Evolutionary conservation across 2,888 invertebrate species (phyloP).

Genomic region (Chydorus sphaericus): DNA sequence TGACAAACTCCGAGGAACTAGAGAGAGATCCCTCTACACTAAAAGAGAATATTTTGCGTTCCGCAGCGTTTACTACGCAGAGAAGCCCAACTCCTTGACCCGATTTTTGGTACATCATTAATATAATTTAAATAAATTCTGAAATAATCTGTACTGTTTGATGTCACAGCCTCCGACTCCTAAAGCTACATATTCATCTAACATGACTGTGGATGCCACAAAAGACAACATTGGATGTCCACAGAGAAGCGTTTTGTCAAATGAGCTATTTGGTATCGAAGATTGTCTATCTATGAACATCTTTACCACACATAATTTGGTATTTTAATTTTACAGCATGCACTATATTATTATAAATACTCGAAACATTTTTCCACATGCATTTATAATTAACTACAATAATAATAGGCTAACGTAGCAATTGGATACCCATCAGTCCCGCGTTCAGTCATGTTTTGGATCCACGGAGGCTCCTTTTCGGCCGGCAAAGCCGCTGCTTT

Average conservation of each 20-base stretch:
- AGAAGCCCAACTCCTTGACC: constrained; percentile 6
- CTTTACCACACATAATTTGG: constrained; percentile 12
- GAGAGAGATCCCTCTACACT: neutral
- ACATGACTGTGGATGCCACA: constrained; percentile 4
- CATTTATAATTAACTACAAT: neutral
- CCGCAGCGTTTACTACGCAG: constrained; percentile 8
- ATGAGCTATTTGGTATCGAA: constrained; percentile 10
- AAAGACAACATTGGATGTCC: constrained; percentile 3
- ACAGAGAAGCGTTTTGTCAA: neutral
- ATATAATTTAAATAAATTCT: too few species aligned
- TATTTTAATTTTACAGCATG: too few species aligned
- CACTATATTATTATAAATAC: too few species aligned
- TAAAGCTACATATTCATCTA: neutral
- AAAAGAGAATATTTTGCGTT: constrained; percentile 1
- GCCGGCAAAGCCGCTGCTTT: constrained; percentile 33
- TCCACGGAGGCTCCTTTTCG: constrained; percentile 38
- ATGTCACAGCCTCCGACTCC: constrained; percentile 15
- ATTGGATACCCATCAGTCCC: neutral
- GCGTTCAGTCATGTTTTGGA: constrained; percentile 35
- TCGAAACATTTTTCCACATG: too few species aligned
- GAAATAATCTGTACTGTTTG: too few species aligned
- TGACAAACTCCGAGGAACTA: neutral
- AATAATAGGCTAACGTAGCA: too few species aligned
- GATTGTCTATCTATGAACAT: constrained; percentile 12
- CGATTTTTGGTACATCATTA: constrained; percentile 14